Conservation (phyloP, 2,113 vertebrate species). For the Mola mola region DNA sequence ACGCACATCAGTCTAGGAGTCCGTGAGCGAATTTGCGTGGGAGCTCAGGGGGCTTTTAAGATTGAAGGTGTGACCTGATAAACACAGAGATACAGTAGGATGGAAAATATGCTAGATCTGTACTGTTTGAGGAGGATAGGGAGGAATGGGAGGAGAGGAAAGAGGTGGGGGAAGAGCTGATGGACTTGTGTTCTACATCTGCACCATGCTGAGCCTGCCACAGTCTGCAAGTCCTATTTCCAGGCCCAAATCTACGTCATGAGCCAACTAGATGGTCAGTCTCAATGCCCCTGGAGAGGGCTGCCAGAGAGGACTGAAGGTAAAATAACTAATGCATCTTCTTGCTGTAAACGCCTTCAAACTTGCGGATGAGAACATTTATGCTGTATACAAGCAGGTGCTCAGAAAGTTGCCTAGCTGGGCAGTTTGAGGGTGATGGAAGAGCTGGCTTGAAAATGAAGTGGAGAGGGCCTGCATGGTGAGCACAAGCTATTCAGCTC, state of each 20-base stretch:
- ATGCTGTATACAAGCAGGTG: background rate
- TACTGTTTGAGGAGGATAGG: slow-evolving; percentile 44
- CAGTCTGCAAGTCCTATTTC: slow-evolving; percentile 37
- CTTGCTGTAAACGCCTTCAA: slow-evolving; percentile 3
- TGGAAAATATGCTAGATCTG: slow-evolving; percentile 64
- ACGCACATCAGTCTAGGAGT: slow-evolving; percentile 5
- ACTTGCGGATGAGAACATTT: background rate
- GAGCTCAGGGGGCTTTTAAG: slow-evolving; percentile 26
- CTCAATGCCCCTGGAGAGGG: background rate
- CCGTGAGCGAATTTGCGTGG: slow-evolving; percentile 26
- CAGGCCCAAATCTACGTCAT: slow-evolving; percentile 14
- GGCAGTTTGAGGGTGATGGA: background rate
- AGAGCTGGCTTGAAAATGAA: slow-evolving; percentile 1
- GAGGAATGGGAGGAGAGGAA: slow-evolving; percentile 21
- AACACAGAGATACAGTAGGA: slow-evolving; percentile 45
- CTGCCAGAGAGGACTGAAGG: slow-evolving; percentile 9
- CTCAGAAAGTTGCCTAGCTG: background rate
- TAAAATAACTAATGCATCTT: background rate
- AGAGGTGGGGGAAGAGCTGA: slow-evolving; percentile 11
- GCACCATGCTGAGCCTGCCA: slow-evolving; percentile 31
- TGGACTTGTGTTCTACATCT: slow-evolving; percentile 67
- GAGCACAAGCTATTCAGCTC: slow-evolving; percentile 10
- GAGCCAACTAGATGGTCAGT: background rate
- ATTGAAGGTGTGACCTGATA: slow-evolving; percentile 58
- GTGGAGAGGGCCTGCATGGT: background rate